A percentile compares a stretch with the other conserved stretches of the same genome.
These are phyloP conservation scores for Protobothrops mucrosquamatus DNA, from an alignment of 2,113 vertebrate genomes.

Conservation along the genomic window DNA sequence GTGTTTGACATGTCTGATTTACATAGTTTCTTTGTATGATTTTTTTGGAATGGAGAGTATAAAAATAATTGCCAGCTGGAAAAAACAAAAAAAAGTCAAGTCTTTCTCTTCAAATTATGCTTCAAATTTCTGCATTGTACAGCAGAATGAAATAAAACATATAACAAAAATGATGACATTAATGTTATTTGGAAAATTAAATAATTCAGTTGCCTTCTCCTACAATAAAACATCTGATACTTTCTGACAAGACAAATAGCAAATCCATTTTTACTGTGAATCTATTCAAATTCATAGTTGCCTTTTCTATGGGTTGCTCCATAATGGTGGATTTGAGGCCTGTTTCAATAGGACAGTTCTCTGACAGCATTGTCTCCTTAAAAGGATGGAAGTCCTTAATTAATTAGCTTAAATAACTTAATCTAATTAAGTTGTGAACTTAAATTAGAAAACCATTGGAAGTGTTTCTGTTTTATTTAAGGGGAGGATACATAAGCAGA, in stretches of 20 bases:
- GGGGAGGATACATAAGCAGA: not conserved
- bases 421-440: not conserved
- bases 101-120: not conserved
- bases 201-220: not conserved
- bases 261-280: not conserved
- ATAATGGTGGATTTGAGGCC: not conserved
- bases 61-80: not conserved
- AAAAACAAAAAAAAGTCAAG: not conserved
- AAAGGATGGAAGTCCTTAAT: not conserved
- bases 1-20: not conserved
- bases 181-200: not conserved
- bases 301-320: not conserved
- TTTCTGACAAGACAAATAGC: not conserved
- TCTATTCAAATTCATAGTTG: not conserved
- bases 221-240: not conserved
- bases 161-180: not conserved
- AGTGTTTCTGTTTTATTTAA: slow-evolving; percentile 3
- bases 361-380: not conserved
- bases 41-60: not conserved
- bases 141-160: not conserved
- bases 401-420: not conserved
- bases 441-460: slow-evolving; percentile 46
- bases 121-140: not conserved
- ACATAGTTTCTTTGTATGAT: not conserved
- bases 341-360: not conserved